A percentile compares a stretch with the other conserved stretches of the same genome.
phyloP scores from a whole-genome alignment of 2,797 vertebrate species.

The Mormyrops attenuatus region DNA sequence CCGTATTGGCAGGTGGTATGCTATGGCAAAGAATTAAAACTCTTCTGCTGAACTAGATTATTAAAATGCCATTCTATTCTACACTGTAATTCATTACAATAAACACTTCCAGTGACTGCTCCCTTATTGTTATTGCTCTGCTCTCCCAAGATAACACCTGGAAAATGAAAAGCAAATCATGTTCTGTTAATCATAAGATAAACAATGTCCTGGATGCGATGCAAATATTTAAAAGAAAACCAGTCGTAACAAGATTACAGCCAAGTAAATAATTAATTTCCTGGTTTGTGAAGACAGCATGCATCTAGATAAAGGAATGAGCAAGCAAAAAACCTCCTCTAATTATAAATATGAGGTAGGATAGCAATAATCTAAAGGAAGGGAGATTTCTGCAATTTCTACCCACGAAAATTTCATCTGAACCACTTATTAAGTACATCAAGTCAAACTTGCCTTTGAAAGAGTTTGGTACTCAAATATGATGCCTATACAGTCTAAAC shows the following conservation, averaged over 20 bases:
- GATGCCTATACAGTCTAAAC: neutral
- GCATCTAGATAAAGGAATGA: neutral
- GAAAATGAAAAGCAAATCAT: neutral
- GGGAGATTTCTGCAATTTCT: neutral
- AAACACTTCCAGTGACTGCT: neutral
- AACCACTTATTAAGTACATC: neutral
- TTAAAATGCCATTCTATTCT: neutral
- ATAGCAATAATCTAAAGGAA: neutral
- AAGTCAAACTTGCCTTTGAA: neutral
- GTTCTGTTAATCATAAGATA: slow-evolving; percentile 1
- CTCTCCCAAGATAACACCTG: neutral
- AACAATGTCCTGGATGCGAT: neutral
- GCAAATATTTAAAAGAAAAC: neutral
- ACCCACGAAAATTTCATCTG: neutral
- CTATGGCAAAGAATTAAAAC: neutral
- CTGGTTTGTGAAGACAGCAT: neutral
- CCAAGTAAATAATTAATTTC: slow-evolving; percentile 14
- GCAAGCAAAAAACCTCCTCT: neutral
- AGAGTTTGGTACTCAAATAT: neutral
- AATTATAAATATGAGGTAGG: neutral
- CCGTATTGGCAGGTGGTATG: neutral
- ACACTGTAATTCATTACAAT: neutral
- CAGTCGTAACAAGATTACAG: neutral
- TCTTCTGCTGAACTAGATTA: neutral
- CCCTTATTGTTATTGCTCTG: neutral